Base-by-base conservation (phyloP, 2,797 vertebrate genomes). In the Eulemur mongoz region DNA sequence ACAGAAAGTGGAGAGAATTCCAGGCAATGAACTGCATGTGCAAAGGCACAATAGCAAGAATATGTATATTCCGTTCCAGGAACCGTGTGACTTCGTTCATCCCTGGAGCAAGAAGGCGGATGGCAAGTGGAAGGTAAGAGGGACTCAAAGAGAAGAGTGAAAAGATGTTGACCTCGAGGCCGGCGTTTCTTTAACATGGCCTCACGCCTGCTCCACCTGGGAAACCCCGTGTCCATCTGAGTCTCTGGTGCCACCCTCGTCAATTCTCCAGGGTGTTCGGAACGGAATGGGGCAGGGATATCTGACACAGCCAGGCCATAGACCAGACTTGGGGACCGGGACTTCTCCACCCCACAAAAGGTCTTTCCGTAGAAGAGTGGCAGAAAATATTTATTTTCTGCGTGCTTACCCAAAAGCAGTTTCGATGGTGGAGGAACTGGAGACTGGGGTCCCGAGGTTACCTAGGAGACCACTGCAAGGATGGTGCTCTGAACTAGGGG, bases 291-390 rank as follows among this genome's bases (percentile, higher is more conserved):
- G 11, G 38, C 22, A 54, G 69, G 48, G 57, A 4, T 0, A 4
- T 1, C 81, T 18, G n/a, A 54, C 0, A 4, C 2, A 4, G 8
- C 14, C 4, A 0, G 18, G 38, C 38, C 2, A 1, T 2, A 52
- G 35, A 27, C 9, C 11, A 15, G 45, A 48, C 3, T 0, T 40
- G 0, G 30, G 54, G 59, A 25, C 27, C 32, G 23, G 57, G 10
- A 1, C 35, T 22, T 52, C 50, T 23, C 23, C 50, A 25, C 8
- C 45, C n/a, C 22, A 14, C 5, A 11, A 38, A 48, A 54, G 14
- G 30, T 7, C 52, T n/a, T 61, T 32, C 23, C 14, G 7, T n/a
- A 13, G 5, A 12, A 35, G 67, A 48, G 7, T 8, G 45, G 61
- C 43, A 10, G 2, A 32, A 30, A 45, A 25, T 0, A 8, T 32